phyloP scores from a whole-genome alignment of 2,113 vertebrate species.

The Gymnobelideus leadbeateri region DNA sequence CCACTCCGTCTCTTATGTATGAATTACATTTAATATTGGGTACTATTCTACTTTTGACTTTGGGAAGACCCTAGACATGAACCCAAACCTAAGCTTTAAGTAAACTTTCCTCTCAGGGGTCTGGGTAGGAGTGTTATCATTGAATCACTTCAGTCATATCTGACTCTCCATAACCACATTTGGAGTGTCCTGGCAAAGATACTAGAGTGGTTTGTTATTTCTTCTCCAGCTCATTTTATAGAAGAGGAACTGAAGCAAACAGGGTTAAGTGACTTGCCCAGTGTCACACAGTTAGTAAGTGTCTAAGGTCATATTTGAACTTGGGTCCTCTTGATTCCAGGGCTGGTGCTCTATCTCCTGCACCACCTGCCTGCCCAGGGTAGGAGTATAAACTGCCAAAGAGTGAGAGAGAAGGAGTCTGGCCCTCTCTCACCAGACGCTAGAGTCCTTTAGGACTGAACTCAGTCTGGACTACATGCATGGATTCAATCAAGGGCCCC shows the following conservation, averaged over 20 bases:
- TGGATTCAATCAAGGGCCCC: background rate
- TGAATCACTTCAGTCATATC: too few relatives aligned
- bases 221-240: too few relatives aligned
- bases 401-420: background rate
- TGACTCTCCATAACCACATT: too few relatives aligned
- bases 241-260: too few relatives aligned
- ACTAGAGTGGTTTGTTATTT: too few relatives aligned
- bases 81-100: background rate
- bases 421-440: background rate
- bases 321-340: too few relatives aligned
- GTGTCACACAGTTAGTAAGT: too few relatives aligned
- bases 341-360: too few relatives aligned
- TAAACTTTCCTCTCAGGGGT: background rate
- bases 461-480: background rate
- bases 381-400: background rate
- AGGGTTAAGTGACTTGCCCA: too few relatives aligned
- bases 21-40: background rate
- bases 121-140: background rate
- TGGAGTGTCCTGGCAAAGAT: too few relatives aligned
- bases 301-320: too few relatives aligned
- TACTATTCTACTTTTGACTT: background rate
- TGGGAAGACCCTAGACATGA: background rate
- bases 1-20: background rate
- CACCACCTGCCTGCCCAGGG: background rate
- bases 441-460: background rate